Evolutionary conservation across 2,113 vertebrate genomes (phyloP).

Genomic region (Micromys minutus): DNA sequence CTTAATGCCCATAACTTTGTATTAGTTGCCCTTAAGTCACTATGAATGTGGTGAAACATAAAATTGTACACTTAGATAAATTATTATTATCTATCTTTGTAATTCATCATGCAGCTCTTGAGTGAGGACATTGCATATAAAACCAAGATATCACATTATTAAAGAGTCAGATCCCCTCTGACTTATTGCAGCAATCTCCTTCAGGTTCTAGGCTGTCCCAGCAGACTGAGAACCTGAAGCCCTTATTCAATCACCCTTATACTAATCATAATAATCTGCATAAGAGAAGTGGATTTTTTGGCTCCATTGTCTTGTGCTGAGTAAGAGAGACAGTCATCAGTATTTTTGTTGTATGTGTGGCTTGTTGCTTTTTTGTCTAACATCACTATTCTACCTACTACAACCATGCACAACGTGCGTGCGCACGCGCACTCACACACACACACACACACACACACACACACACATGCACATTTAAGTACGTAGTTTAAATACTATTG

Average conservation of each 20-base stretch:
- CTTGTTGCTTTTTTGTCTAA: background rate
- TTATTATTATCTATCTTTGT: background rate
- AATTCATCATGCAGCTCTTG: background rate
- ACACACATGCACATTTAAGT: background rate
- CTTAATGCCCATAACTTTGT: background rate
- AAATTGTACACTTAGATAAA: background rate
- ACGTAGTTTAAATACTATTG: background rate
- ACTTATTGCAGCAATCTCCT: fast-evolving
- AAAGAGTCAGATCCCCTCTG: background rate
- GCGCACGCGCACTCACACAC: too few relatives aligned
- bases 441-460: too few relatives aligned
- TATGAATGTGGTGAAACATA: background rate
- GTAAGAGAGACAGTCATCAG: background rate
- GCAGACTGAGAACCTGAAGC: background rate
- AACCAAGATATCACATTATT: too few relatives aligned
- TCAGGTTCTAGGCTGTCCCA: fast-evolving
- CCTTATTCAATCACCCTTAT: background rate
- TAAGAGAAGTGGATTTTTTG: background rate
- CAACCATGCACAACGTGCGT: background rate
- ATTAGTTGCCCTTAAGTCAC: background rate
- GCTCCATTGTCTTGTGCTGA: background rate
- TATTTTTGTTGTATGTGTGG: background rate
- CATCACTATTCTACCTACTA: background rate
- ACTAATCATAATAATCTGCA: too few relatives aligned
- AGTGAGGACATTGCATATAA: too few relatives aligned